Percentiles rank a stretch among this genome's conserved stretches.
phyloP scores from a whole-genome alignment of 30 jellyfish, hydroid and myxozoan species.

The Rhopilema esculentum region DNA sequence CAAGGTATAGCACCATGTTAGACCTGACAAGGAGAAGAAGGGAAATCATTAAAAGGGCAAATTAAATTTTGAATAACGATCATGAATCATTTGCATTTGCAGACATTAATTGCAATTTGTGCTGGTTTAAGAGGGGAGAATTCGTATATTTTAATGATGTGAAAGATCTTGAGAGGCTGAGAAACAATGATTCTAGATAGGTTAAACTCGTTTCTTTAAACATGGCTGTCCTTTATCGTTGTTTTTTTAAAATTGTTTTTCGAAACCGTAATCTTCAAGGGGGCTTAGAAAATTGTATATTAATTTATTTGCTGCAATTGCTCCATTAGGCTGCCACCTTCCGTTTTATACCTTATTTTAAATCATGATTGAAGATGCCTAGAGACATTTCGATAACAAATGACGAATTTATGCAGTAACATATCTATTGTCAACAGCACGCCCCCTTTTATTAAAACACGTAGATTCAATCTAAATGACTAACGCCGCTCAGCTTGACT shows the following conservation, averaged over 20 bases:
- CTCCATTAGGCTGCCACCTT: neutral
- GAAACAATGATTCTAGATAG: neutral
- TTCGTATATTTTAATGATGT: neutral
- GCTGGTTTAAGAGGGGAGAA: conserved; percentile 14
- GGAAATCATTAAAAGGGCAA: conserved; percentile 2
- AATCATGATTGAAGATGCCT: neutral
- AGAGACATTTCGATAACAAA: neutral
- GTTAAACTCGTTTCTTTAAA: neutral
- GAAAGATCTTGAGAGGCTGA: conserved; percentile 21
- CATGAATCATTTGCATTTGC: conserved; percentile 12
- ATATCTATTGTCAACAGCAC: neutral
- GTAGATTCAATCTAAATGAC: neutral
- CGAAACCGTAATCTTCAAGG: neutral
- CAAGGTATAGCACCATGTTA: conserved; percentile 6
- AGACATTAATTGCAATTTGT: neutral
- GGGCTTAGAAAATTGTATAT: neutral
- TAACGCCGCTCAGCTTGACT: neutral
- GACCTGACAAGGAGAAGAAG: conserved; percentile 18
- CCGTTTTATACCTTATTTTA: neutral
- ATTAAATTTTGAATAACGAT: neutral
- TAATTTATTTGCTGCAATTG: neutral
- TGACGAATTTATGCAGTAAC: neutral
- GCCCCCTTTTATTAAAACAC: neutral
- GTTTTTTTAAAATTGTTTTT: neutral
- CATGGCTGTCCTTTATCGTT: neutral